Base-by-base conservation (phyloP, 2,797 vertebrate species). In the Podarcis lilfordi region DNA sequence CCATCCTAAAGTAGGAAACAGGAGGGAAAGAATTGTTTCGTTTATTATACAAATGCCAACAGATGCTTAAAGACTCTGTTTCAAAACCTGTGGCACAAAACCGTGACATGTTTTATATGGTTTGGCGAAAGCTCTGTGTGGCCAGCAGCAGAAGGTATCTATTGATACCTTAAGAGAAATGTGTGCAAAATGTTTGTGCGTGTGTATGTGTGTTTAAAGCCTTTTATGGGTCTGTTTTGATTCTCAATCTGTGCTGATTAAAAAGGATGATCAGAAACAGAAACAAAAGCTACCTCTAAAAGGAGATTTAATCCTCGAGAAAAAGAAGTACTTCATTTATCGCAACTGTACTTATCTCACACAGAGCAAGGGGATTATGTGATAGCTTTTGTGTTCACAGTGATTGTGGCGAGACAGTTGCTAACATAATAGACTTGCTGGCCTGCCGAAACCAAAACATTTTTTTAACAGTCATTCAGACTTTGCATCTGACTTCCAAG, bases 371-470 rank as follows among this genome's bases (percentile, higher is more conserved):
- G 91, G 89, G 93, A 94, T 96, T 95, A 95, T 94, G 93, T 8
- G 93, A 94, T 95, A 92, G 94, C 93, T 95, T 96, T 93, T 94
- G 95, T 94, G 85, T 92, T 93, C 91, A 89, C 90, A 94, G 93
- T 59, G 86, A 89, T 92, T 93, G 92, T 90, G 92, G 93, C 93
- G 94, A 95, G 94, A 95, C 93, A 0, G 93, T 93, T 94, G 92
- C 92, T 95, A 89, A 94, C 92, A 95, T 96, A 93, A 96, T 92
- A 92, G 95, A 94, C 94, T 94, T 91, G 86, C 93, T 94, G 91
- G 87, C 91, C 95, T 95, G 95, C 95, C 94, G 92, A 94, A 94
- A 97, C 91, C 95, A 95, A 96, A 95, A 93, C 93, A 83, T 94
- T 29, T 50, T 74, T 92, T 90, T 93, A 61, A 21, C 59, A 93